Base-by-base conservation (phyloP, 2,797 vertebrate species). In the Dendrocincla tyrannina region DNA sequence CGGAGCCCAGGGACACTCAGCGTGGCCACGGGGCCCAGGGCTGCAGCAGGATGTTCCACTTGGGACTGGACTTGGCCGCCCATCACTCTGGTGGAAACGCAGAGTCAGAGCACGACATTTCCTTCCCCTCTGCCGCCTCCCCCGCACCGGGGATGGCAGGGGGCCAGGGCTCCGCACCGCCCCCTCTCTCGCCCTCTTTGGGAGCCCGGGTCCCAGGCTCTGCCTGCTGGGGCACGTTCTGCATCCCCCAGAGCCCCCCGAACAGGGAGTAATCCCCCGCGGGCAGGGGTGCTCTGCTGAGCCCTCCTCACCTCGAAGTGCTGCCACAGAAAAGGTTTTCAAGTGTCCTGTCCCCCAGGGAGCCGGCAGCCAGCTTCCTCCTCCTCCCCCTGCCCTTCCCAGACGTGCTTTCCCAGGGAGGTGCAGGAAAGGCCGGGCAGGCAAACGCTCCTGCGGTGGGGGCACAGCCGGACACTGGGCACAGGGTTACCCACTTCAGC, bases 341-440 rank as follows among this genome's bases (percentile, higher is more conserved):
- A 59, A 93, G 87, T 24, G 72, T 92, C 68, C 70, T 19, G 42
- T 80, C 81, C 83, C 19, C 7, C 66, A 63, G 10, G 17, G 73
- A 81, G 86, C 37, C n/a, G 7, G 68, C 28, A 12, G 88, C 32
- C 82, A 37, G 59, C 58, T 91, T 96, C 94, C 94, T 89, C 76
- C 84, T 91, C 79, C 84, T 55, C 82, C 44, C 33, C 13, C 89
- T 12, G 0, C 94, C 93, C 94, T 94, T 93, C 92, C 92, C 92
- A 89, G 81, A 67, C 16, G 23, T 81, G 85, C 81, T 85, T 97
- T 96, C 95, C 95, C 95, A 93, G 78, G 92, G 91, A 89, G 86
- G 81, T 0, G 20, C 92, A 93, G 93, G 90, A 95, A 93, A 91
- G 91, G 93, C 70, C 1, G 3, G 79, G 81, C 82, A 76, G 85